Evolutionary conservation across 1,140 invertebrate species (phyloP).

Genomic region (Potamilus streckersoni): DNA sequence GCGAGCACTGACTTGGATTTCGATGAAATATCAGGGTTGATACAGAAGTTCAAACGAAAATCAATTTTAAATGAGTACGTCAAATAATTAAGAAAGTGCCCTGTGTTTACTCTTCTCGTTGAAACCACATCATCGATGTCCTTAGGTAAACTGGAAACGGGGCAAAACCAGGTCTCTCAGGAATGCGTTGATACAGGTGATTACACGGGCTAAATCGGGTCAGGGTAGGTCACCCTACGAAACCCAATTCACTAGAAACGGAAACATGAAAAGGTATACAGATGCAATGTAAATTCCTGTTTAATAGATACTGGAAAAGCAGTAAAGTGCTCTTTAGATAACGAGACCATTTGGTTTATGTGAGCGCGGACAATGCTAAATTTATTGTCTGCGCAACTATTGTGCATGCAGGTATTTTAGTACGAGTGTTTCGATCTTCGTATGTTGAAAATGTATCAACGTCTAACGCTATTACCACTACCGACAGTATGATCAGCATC

Average conservation of each 20-base stretch:
- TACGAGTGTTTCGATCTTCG: too few species aligned
- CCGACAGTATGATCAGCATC: too few species aligned
- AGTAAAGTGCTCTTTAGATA: too few species aligned
- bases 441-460: too few species aligned
- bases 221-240: slow-evolving; percentile 24
- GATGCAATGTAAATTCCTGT: not conserved
- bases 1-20: too few species aligned
- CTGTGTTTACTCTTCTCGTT: slow-evolving; percentile 25
- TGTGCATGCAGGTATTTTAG: too few species aligned
- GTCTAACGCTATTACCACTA: too few species aligned
- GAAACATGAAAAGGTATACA: not conserved
- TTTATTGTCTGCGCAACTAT: too few species aligned
- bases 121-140: slow-evolving; percentile 18
- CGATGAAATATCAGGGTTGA: slow-evolving; percentile 1
- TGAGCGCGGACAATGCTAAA: too few species aligned
- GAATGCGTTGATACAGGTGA: slow-evolving; percentile 24
- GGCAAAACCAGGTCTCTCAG: not conserved
- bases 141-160: slow-evolving; percentile 26
- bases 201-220: slow-evolving; percentile 27
- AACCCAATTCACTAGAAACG: slow-evolving; percentile 15
- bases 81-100: slow-evolving; percentile 26
- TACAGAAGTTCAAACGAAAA: slow-evolving; percentile 23
- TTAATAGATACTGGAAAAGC: not conserved
- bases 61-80: slow-evolving; percentile 15
- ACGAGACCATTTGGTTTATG: too few species aligned